These are phyloP conservation scores for Xestia sexstrigata DNA, from an alignment of 2,888 invertebrate genomes.

Conservation along the genomic window DNA sequence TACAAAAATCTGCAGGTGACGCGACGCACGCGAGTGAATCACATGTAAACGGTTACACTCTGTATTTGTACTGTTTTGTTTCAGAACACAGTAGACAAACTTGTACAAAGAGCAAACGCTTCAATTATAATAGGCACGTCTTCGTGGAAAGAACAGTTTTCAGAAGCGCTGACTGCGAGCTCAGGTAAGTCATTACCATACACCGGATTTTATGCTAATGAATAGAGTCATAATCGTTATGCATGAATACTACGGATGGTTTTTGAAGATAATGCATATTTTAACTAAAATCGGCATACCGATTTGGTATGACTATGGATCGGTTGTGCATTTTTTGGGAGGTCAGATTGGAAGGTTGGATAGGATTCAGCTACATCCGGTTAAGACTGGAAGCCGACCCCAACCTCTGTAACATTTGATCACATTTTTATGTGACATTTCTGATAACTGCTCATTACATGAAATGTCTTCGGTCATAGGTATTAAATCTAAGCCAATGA, in stretches of 20 bases:
- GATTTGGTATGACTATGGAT: no score
- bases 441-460: no score
- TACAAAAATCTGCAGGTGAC: neutral
- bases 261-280: no score
- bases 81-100: constrained; percentile 99
- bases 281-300: no score
- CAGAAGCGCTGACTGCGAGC: constrained; percentile 98
- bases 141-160: constrained; percentile 99
- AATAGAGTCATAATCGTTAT: neutral
- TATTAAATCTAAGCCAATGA: neutral
- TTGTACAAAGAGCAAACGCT: constrained; percentile 99
- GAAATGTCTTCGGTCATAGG: no score
- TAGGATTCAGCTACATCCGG: no score
- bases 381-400: no score
- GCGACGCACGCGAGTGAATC: neutral
- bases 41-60: neutral
- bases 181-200: constrained; percentile 90
- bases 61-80: constrained; percentile 70
- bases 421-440: no score
- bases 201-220: neutral
- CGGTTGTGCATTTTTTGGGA: no score
- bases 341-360: no score
- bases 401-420: no score
- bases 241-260: neutral
- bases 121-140: constrained; percentile 98